Percentiles rank a stretch among this genome's conserved stretches.
phyloP scores from a whole-genome alignment of 2,113 vertebrate genomes.

The Hippocampus mohnikei region DNA sequence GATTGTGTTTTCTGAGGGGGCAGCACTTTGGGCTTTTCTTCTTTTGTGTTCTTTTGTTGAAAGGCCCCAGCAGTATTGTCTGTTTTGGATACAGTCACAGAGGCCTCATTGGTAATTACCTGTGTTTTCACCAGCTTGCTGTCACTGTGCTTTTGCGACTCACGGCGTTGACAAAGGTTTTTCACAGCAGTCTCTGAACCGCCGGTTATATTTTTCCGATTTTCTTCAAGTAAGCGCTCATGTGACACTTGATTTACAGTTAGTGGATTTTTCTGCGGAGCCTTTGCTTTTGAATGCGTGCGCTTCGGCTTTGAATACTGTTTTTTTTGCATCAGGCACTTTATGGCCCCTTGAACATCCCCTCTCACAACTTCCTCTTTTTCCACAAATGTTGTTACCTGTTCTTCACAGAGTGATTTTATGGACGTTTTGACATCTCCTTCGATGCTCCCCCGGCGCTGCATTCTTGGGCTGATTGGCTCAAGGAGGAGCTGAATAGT shows the following conservation, averaged over 20 bases:
- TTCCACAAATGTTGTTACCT: constrained; percentile 61
- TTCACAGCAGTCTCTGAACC: constrained; percentile 60
- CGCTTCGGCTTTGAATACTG: constrained; percentile 70
- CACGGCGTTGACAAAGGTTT: constrained; percentile 63
- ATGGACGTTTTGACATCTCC: constrained; percentile 70
- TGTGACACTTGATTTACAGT: constrained; percentile 53
- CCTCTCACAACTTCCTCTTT: constrained; percentile 71
- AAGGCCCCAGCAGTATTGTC: constrained; percentile 46
- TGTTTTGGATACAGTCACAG: constrained; percentile 53
- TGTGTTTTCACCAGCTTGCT: constrained; percentile 62
- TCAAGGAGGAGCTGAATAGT: constrained; percentile 74
- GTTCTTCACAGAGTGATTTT: constrained; percentile 66
- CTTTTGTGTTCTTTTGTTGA: constrained; percentile 56
- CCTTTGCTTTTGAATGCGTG: constrained; percentile 69
- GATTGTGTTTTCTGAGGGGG: constrained; percentile 55
- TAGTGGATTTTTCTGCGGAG: constrained; percentile 59
- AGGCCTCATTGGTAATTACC: constrained; percentile 64
- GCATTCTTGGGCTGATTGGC: constrained; percentile 62
- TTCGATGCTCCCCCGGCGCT: constrained; percentile 60
- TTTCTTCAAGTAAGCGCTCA: constrained; percentile 48
- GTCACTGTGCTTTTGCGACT: constrained; percentile 57
- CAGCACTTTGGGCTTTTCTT: constrained; percentile 47
- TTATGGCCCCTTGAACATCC: constrained; percentile 73
- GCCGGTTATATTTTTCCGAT: constrained; percentile 49
- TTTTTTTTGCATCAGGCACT: constrained; percentile 74